Evolutionary conservation across 2,113 vertebrate genomes (phyloP).

Genomic region (western clawed frog (Xenopus tropicalis)): DNA sequence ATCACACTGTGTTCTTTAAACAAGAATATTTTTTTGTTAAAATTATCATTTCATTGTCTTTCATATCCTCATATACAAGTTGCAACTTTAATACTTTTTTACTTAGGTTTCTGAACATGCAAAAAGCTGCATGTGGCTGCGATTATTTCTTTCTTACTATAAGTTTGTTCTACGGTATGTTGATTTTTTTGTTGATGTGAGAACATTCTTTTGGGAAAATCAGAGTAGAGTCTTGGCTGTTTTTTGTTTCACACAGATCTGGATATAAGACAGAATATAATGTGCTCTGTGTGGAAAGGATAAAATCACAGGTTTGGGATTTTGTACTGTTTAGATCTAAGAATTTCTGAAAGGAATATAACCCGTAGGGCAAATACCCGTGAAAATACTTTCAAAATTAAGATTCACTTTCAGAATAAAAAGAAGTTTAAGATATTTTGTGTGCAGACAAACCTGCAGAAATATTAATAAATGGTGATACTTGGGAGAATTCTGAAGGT

Average conservation of each 20-base stretch:
- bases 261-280: constrained; percentile 27
- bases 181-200: not conserved
- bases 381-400: constrained; percentile 22
- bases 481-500: not conserved
- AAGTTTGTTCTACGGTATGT: not conserved
- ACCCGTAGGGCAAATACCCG: constrained; percentile 24
- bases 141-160: constrained; percentile 6
- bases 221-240: constrained; percentile 18
- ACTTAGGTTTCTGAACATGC: not conserved
- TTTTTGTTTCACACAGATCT: constrained; percentile 18
- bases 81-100: too few species aligned
- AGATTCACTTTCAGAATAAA: constrained; percentile 22
- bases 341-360: constrained; percentile 22
- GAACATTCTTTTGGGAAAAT: constrained; percentile 4
- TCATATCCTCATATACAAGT: too few species aligned
- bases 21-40: too few species aligned
- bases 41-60: too few species aligned
- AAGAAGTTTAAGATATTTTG: not conserved
- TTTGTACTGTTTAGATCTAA: constrained; percentile 24
- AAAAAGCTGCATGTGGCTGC: not conserved
- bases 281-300: constrained; percentile 22
- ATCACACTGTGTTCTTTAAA: too few species aligned
- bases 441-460: not conserved
- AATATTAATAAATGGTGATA: constrained; percentile 19
- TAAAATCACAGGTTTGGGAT: constrained; percentile 25